Conservation (phyloP, 2,113 vertebrate genomes). For the Xenotilapia flavipinnis region DNA sequence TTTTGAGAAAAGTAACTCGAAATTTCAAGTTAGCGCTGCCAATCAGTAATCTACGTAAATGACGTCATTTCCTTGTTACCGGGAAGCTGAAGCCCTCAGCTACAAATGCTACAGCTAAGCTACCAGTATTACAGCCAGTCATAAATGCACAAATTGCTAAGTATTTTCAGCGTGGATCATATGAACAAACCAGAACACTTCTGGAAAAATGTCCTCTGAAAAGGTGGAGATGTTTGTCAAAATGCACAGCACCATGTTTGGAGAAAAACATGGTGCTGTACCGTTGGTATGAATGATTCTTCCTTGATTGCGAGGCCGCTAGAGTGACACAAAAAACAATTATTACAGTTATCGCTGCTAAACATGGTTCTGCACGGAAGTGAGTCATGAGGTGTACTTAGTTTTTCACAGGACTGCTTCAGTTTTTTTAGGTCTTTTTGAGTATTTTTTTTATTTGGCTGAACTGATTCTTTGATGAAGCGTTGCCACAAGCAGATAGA, state of each 20-base stretch:
- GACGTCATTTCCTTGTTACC: too few relatives aligned
- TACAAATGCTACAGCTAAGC: too few relatives aligned
- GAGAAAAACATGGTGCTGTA: neutral
- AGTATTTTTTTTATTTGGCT: neutral
- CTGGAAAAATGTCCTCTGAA: neutral
- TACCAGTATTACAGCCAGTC: too few relatives aligned
- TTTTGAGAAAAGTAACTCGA: neutral
- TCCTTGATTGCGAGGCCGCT: neutral
- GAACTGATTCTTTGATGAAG: neutral
- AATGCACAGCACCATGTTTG: neutral
- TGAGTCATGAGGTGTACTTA: neutral
- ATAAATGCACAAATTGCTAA: too few relatives aligned
- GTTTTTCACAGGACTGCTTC: neutral
- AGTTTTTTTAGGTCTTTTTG: neutral
- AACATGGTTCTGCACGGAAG: neutral
- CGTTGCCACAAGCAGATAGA: neutral
- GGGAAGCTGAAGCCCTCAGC: too few relatives aligned
- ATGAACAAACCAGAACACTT: neutral
- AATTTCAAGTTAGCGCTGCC: too few relatives aligned
- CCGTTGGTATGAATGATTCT: neutral
- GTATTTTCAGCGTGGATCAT: neutral
- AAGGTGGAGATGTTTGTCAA: neutral
- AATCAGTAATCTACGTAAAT: too few relatives aligned
- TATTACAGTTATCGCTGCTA: neutral
- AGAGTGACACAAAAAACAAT: neutral